phyloP scores from a whole-genome alignment of 2,888 invertebrate species.

The Arctia plantaginis region DNA sequence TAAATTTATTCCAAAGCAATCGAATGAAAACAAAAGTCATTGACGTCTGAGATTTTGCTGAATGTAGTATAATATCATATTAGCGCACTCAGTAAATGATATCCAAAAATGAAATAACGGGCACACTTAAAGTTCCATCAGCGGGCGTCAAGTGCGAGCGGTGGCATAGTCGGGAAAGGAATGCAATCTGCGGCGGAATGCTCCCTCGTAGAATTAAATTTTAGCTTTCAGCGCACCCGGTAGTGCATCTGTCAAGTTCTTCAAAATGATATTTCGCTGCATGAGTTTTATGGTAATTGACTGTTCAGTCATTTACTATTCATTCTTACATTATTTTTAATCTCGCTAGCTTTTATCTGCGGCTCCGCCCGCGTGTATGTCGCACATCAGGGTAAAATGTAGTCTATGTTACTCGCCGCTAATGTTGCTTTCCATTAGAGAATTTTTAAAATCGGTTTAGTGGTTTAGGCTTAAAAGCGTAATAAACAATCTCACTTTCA shows the following conservation, averaged over 20 bases:
- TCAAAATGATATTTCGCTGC: conserved; percentile 32
- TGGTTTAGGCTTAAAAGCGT: too few relatives aligned
- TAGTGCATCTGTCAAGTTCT: conserved; percentile 53
- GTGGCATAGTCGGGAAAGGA: conserved; percentile 67
- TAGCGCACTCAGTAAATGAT: not conserved
- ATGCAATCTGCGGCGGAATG: conserved; percentile 84
- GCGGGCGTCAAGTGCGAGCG: conserved; percentile 57
- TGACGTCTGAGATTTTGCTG: not conserved
- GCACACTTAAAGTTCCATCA: conserved; percentile 62
- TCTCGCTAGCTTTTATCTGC: too few relatives aligned
- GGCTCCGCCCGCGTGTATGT: too few relatives aligned
- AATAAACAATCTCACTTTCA: too few relatives aligned
- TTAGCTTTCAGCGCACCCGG: conserved; percentile 57
- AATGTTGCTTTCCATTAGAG: too few relatives aligned
- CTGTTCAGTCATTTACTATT: conserved; percentile 11
- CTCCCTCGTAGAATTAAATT: conserved; percentile 77
- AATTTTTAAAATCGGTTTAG: too few relatives aligned
- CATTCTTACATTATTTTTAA: not conserved
- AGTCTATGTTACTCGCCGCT: too few relatives aligned
- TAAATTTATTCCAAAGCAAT: not conserved
- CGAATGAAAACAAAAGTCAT: not conserved
- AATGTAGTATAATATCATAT: not conserved
- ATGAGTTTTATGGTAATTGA: conserved; percentile 43
- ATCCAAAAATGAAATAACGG: conserved; percentile 27
- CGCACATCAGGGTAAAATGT: too few relatives aligned